Evolutionary conservation across 2,888 invertebrate species (phyloP).

Genomic region (Orthosia gothica): DNA sequence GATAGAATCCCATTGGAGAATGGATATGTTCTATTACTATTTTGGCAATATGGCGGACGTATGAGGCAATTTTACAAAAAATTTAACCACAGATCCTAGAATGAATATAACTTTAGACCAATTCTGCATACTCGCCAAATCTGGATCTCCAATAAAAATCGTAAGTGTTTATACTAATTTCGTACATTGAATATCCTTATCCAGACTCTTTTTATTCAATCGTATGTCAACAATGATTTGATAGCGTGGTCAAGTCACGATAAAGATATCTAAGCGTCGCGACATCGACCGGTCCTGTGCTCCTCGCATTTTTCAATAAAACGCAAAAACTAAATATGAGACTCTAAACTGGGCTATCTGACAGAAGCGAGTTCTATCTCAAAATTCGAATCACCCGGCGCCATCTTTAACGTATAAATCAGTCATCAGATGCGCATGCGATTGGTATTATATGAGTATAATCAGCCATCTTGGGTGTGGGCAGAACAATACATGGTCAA

Average conservation of each 20-base stretch:
- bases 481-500: slow-evolving; percentile 80
- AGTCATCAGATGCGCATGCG: slow-evolving; percentile 69
- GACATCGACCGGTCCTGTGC: background rate
- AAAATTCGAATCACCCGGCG: slow-evolving; percentile 61
- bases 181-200: background rate
- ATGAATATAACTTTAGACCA: background rate
- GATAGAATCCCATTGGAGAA: slow-evolving; percentile 93
- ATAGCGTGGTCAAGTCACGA: background rate
- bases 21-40: slow-evolving; percentile 93
- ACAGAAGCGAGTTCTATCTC: slow-evolving; percentile 57
- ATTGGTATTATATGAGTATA: slow-evolving; percentile 65
- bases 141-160: background rate
- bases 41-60: background rate
- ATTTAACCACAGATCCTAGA: background rate
- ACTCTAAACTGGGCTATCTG: slow-evolving; percentile 53
- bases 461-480: slow-evolving; percentile 79
- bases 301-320: background rate
- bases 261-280: too few species aligned
- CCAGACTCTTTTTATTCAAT: background rate
- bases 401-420: slow-evolving; percentile 71
- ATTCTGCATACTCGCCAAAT: background rate
- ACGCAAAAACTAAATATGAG: slow-evolving; percentile 28
- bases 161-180: background rate
- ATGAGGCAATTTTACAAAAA: background rate
- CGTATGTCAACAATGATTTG: background rate